Base-by-base conservation (phyloP, 1,140 invertebrate genomes). In the Ladona fulva region DNA sequence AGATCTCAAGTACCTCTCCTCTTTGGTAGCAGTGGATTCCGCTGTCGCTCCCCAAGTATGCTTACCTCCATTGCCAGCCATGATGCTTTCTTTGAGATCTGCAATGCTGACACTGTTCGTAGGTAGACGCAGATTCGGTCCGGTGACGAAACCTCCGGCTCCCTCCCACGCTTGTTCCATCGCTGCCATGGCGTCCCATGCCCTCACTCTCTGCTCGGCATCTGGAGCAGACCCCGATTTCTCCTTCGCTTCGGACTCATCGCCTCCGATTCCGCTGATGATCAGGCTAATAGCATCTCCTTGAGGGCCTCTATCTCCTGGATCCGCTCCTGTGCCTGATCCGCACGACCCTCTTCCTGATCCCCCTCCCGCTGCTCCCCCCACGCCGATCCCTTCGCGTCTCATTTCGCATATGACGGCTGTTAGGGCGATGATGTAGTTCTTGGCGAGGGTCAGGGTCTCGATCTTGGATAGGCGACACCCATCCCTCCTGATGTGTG, bases 371-470 rank as follows among this genome's bases (percentile, higher is more conserved):
- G 52, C 3, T 5, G 1, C n/a, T 3, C 12, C 52, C 12, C 52
- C 52, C 29, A 8, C 1, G 8, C 29, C 29, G 29, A 37, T 37
- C 14, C 86, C 85, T 29, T 91, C 90, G 24, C 86, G 89, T 80
- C 90, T 84, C 86, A 92, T 91, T 42, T 90, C 90, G 83, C 91
- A 93, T 82, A 96, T 94, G 75, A 95, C 92, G 83, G 96, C 95
- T 19, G 94, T 96, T 77, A 97, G 87, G 0, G 95, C 95, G 87
- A 95, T 95, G 81, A 96, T 96, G 85, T 97, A 97, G 87, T 96
- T 96, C 87, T 95, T 95, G 79, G 95, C 95, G 83, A 97, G 86
- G 3, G 95, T 96, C 77, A 97, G 85, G 0, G 95, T 97, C 86
- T 96, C 95, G 82, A 97, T 95, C 87, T 97, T 97, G 8, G 94